Conservation (phyloP, 1,140 invertebrate genomes). For the Meloidogyne floridensis region DNA sequence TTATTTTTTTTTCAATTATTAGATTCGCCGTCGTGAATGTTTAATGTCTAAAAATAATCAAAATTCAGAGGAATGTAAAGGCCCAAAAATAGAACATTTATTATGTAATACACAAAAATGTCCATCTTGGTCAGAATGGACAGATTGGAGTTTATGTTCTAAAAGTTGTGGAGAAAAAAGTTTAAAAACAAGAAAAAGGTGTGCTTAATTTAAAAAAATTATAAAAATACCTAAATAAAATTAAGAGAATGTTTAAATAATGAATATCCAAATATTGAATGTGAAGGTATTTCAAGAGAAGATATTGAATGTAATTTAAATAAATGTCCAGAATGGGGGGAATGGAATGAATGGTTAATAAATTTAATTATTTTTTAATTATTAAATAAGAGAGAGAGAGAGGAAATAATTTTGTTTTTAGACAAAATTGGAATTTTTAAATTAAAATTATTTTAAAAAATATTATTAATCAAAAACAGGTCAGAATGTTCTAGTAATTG, state of each 20-base stretch:
- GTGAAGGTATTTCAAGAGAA: background rate
- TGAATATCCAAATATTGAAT: constrained; percentile 2
- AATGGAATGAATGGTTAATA: constrained; percentile 21
- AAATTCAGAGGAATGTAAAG: constrained; percentile 20
- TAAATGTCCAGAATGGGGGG: constrained; percentile 16
- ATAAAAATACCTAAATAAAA: background rate
- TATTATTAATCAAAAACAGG: background rate
- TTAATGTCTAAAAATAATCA: background rate
- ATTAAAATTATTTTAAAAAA: constrained; percentile 14
- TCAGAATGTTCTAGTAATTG: constrained; percentile 24
- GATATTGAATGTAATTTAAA: constrained; percentile 7
- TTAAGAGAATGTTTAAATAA: constrained; percentile 16
- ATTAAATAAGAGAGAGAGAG: background rate
- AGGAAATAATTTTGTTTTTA: too few relatives aligned
- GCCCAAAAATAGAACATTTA: constrained; percentile 12
- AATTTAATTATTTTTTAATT: background rate
- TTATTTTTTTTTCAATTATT: background rate
- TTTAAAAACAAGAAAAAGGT: constrained; percentile 16
- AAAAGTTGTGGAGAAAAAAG: constrained; percentile 17
- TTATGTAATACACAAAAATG: constrained; percentile 27
- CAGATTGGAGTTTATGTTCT: constrained; percentile 4
- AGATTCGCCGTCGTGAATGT: constrained; percentile 26
- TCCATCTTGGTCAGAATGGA: constrained; percentile 12
- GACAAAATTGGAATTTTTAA: too few relatives aligned
- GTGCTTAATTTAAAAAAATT: background rate